Evolutionary conservation across 2,888 invertebrate genomes (phyloP), one percentile per base, ranked within the genome.

Genomic region (Mythimna albipuncta): DNA sequence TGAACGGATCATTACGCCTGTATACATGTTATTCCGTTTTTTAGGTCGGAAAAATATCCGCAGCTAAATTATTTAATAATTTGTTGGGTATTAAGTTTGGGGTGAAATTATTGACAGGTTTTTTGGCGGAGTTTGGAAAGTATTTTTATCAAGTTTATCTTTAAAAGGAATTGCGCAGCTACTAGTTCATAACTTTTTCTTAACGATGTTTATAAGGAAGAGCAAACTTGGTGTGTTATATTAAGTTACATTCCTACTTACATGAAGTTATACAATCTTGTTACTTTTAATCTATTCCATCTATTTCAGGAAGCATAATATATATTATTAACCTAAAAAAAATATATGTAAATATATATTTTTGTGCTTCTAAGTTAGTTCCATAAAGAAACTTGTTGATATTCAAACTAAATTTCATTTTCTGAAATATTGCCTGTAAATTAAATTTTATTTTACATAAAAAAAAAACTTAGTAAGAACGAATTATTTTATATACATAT

Each of bases 1-100:
- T 85, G 89, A 85, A 89, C 90, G 92, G 91, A 90, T 92, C 94
- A 93, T 94, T 94, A 94, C 91, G 87, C 89, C 65, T 85, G 84
- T 89, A 87, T 88, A 89, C 88, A 87, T 87, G 89, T 85, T 88
- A 87, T 89, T 89, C 85, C 80, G 81, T 86, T 89, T 91, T 90
- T 89, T 86, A 88, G 84, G 84, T 75, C 81, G 87, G 87, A 91
- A 92, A 91, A 91, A 88, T 82, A 82, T 75, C 84, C 81, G 79
- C 54, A n/a, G 69, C 68, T 65, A 80, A 80, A 86, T 82, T 79
- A 83, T 77, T 80, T 75, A 66, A 69, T 61, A 83, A 85, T 80
- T 84, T 78, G 83, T 85, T 76, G 62, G 74, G 52, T 69, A 69
- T 75, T 77, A 77, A 69, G 69, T 69, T 67, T 59, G 35, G 38